Evolutionary conservation across 64 coral and sea anemone genomes (phyloP).

Genomic region (Hydrozoanthus tunicans): DNA sequence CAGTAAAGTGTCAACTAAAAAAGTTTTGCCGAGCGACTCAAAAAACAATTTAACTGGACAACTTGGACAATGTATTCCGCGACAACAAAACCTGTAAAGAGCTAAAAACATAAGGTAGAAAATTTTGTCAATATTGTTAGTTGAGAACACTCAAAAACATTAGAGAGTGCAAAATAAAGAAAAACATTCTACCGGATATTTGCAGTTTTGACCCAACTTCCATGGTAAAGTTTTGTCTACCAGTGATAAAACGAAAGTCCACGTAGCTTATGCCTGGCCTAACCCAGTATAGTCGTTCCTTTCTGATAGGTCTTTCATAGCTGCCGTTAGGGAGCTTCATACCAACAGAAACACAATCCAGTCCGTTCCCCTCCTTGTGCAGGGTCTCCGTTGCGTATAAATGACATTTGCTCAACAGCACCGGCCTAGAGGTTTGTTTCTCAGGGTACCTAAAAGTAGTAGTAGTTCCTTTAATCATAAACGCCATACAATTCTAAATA

Average conservation of each 20-base stretch:
- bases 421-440: not conserved
- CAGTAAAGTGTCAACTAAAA: slow-evolving; percentile 23
- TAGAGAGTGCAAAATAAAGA: too few relatives aligned
- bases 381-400: slow-evolving; percentile 20
- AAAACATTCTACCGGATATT: slow-evolving; percentile 4
- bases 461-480: too few relatives aligned
- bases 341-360: slow-evolving; percentile 9
- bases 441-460: slow-evolving; percentile 13
- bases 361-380: not conserved
- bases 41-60: slow-evolving; percentile 35
- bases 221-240: not conserved
- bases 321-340: slow-evolving; percentile 2
- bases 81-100: slow-evolving; percentile 45
- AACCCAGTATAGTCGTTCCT: not conserved
- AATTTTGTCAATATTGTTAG: not conserved
- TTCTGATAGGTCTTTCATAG: not conserved
- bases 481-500: too few relatives aligned
- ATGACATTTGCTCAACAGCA: slow-evolving; percentile 19
- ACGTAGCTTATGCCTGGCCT: slow-evolving; percentile 38
- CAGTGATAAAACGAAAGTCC: not conserved
- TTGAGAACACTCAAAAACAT: not conserved
- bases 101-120: not conserved
- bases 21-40: slow-evolving; percentile 6
- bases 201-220: slow-evolving; percentile 6
- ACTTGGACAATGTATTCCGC: slow-evolving; percentile 23